phyloP scores from a whole-genome alignment of 2,797 vertebrate species.

The Sternarchorhynchus goeldii region DNA sequence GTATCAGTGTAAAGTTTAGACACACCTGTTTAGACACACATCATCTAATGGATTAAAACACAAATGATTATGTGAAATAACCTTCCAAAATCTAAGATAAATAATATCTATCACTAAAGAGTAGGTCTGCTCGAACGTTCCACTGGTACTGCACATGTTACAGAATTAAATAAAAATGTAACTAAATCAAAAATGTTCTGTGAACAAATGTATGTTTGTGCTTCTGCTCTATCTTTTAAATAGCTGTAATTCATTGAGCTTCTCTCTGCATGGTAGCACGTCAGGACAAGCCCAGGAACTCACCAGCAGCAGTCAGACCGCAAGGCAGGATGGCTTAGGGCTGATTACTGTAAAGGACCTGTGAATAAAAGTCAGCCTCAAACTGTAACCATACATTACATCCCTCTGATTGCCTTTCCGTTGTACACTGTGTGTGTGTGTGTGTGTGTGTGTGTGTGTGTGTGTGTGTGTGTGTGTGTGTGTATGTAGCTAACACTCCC shows the following conservation, averaged over 20 bases:
- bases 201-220: not conserved
- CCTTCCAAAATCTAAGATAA: too few species aligned
- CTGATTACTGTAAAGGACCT: conserved; percentile 8
- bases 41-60: too few species aligned
- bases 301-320: conserved; percentile 15
- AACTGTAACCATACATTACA: conserved; percentile 40
- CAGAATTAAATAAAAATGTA: too few species aligned
- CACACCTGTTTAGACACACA: too few species aligned
- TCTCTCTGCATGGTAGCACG: conserved; percentile 30
- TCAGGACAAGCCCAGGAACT: conserved; percentile 8
- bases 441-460: not conserved
- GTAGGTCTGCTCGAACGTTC: too few species aligned
- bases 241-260: not conserved
- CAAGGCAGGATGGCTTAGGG: conserved; percentile 6
- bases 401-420: conserved; percentile 27
- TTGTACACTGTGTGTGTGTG: conserved; percentile 16
- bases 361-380: conserved; percentile 9
- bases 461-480: not conserved
- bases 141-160: too few species aligned
- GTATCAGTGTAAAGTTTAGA: too few species aligned
- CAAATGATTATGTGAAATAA: too few species aligned
- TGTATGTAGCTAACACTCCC: not conserved
- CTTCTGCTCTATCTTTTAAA: conserved; percentile 1
- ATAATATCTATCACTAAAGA: too few species aligned
- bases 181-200: not conserved